Conservation (phyloP, 2,113 vertebrate species). For the Oreamnos americanus region DNA sequence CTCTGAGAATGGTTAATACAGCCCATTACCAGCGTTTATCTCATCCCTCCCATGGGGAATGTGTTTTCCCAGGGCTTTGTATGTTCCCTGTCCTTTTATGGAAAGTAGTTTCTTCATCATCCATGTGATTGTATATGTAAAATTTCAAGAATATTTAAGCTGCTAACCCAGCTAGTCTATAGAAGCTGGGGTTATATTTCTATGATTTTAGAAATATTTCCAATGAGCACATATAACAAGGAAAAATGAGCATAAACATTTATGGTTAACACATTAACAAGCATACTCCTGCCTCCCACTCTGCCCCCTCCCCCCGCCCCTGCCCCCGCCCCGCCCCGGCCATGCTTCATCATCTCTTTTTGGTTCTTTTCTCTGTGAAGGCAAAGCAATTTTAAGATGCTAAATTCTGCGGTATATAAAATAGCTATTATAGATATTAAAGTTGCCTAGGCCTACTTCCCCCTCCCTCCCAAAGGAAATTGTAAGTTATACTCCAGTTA, state of each 20-base stretch:
- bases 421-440: slow-evolving; percentile 81
- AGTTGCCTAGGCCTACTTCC: slow-evolving; percentile 76
- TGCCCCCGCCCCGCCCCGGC: rapidly evolving
- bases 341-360: background rate
- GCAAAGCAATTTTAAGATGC: slow-evolving; percentile 82
- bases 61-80: slow-evolving; percentile 58
- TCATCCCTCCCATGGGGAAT: slow-evolving; percentile 53
- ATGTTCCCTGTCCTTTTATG: slow-evolving; percentile 52
- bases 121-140: slow-evolving; percentile 6
- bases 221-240: background rate
- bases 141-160: slow-evolving; percentile 41
- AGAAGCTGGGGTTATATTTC: background rate
- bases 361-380: slow-evolving; percentile 60
- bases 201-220: background rate
- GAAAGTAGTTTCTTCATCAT: slow-evolving; percentile 39
- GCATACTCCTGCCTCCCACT: rapidly evolving
- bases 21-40: slow-evolving; percentile 63
- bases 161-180: background rate
- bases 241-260: background rate
- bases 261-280: background rate
- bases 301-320: too few relatives aligned
- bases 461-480: slow-evolving; percentile 72
- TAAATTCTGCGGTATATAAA: slow-evolving; percentile 79
- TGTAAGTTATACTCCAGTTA: slow-evolving; percentile 78
- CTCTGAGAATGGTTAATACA: slow-evolving; percentile 64